Conservation (phyloP, 2,888 invertebrate species). For the Bibio marci region DNA sequence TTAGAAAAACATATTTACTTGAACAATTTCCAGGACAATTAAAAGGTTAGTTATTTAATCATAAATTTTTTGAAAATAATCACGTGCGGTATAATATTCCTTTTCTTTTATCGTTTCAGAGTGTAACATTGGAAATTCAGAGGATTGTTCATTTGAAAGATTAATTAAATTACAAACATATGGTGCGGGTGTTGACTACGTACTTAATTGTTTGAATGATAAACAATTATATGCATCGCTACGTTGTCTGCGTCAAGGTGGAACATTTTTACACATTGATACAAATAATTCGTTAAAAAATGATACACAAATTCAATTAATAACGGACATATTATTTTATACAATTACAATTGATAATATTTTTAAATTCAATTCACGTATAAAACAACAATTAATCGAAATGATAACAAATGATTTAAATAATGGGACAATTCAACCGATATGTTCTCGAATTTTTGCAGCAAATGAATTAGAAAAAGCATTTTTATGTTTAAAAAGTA, state of each 20-base stretch:
- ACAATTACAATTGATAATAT: constrained; percentile 60
- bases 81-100: no score
- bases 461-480: constrained; percentile 51
- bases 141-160: constrained; percentile 72
- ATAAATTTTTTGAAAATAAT: neutral
- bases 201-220: constrained; percentile 81
- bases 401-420: constrained; percentile 44
- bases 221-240: constrained; percentile 67
- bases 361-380: constrained; percentile 33
- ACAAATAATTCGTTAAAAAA: constrained; percentile 62
- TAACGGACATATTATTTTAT: constrained; percentile 57
- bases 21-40: constrained; percentile 31
- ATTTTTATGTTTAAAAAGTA: constrained; percentile 43
- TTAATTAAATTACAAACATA: constrained; percentile 64
- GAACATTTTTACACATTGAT: constrained; percentile 71
- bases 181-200: constrained; percentile 78
- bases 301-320: constrained; percentile 44
- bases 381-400: constrained; percentile 26
- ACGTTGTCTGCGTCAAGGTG: constrained; percentile 38
- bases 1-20: constrained; percentile 45
- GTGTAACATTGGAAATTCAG: constrained; percentile 64
- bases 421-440: constrained; percentile 48
- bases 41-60: constrained; percentile 33
- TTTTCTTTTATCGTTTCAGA: no score
- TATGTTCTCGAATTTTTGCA: constrained; percentile 44